A percentile compares a stretch with the other conserved stretches of the same genome.
phyloP scores from a whole-genome alignment of 2,888 invertebrate genomes.

The Diloba caeruleocephala region DNA sequence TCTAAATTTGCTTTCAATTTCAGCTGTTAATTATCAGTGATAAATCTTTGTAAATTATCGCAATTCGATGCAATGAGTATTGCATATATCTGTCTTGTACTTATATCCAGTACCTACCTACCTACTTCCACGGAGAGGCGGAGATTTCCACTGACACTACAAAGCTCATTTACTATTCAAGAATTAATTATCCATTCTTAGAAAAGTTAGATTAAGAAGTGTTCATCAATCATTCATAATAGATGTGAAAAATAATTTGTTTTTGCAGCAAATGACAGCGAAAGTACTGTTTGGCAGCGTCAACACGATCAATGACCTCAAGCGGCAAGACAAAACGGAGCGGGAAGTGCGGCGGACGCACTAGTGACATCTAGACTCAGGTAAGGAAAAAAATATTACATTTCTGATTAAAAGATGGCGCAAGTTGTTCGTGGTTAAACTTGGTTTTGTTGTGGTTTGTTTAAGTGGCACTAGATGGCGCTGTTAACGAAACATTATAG shows the following conservation, averaged over 20 bases:
- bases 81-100: no score
- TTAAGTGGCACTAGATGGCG: constrained; percentile 49
- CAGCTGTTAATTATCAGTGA: no score
- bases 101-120: no score
- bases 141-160: no score
- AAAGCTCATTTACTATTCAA: no score
- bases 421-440: not conserved
- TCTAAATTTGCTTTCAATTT: no score
- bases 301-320: constrained; percentile 92
- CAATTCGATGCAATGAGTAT: no score
- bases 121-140: no score
- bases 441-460: not conserved
- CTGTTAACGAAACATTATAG: constrained; percentile 7
- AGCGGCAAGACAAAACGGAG: constrained; percentile 92
- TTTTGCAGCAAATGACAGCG: constrained; percentile 90
- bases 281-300: constrained; percentile 93
- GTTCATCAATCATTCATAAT: constrained; percentile 29
- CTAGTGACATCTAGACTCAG: constrained; percentile 76
- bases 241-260: constrained; percentile 23
- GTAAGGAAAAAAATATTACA: constrained; percentile 51
- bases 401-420: constrained; percentile 48
- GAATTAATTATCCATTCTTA: no score
- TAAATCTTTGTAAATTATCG: no score
- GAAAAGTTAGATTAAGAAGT: no score
- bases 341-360: constrained; percentile 90